Conservation (phyloP, 2,888 invertebrate genomes). For the Steinernema hermaphroditum region DNA sequence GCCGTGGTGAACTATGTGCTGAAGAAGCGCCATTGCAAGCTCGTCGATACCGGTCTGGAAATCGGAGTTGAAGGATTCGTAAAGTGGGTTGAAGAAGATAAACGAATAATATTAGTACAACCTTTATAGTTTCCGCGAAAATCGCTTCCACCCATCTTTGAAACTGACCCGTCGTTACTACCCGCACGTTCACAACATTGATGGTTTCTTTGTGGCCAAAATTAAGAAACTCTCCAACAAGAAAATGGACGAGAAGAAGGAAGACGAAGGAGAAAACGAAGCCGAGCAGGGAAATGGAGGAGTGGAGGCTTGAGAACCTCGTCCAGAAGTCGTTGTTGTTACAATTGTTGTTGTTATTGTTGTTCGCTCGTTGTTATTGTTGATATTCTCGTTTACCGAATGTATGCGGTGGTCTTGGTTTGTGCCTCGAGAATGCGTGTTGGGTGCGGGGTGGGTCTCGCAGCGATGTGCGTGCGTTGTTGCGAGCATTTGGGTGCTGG, state of each 20-base stretch:
- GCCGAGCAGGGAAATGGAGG: too few relatives aligned
- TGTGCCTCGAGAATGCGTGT: too few relatives aligned
- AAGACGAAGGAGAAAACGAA: neutral
- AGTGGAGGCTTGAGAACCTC: conserved; percentile 22
- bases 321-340: conserved; percentile 20
- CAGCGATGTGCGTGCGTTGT: too few relatives aligned
- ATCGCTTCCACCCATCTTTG: conserved; percentile 84
- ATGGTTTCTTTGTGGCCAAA: conserved; percentile 98
- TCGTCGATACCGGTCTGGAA: conserved; percentile 88
- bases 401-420: too few relatives aligned
- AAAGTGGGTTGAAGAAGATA: conserved; percentile 71
- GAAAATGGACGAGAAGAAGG: conserved; percentile 37
- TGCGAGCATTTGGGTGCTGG: too few relatives aligned
- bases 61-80: conserved; percentile 94
- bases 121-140: conserved; percentile 68
- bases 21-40: conserved; percentile 83
- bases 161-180: conserved; percentile 87
- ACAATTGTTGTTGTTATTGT: neutral
- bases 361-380: conserved; percentile 8
- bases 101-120: neutral
- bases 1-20: conserved; percentile 93
- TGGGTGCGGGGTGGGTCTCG: too few relatives aligned
- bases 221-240: conserved; percentile 88
- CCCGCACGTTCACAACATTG: conserved; percentile 97
- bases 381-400: neutral